phyloP scores from a whole-genome alignment of 2,888 invertebrate species.

The Drosophila parthenogenetica region DNA sequence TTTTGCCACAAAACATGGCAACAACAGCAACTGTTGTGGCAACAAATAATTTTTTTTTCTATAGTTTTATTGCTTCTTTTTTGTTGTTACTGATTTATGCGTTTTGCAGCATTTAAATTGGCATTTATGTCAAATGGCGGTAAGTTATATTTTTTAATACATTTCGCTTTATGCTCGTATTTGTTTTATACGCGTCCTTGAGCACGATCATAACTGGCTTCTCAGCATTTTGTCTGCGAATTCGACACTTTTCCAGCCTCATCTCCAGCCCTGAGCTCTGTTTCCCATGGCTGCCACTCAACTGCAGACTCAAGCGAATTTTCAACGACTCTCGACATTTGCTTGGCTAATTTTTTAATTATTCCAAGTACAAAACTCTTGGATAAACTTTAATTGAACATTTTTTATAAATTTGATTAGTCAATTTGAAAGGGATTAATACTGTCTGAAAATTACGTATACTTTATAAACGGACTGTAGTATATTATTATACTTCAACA shows the following conservation, averaged over 20 bases:
- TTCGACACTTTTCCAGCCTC: slow-evolving; percentile 77
- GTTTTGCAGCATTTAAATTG: slow-evolving; percentile 82
- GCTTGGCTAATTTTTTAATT: slow-evolving; percentile 53
- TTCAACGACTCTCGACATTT: slow-evolving; percentile 29
- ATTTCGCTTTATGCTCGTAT: slow-evolving; percentile 70
- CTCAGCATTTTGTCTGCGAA: slow-evolving; percentile 48
- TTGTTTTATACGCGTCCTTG: slow-evolving; percentile 76
- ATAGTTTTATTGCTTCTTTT: not conserved
- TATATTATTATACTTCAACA: too few relatives aligned
- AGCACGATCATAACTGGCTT: slow-evolving; percentile 57
- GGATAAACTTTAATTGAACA: not conserved
- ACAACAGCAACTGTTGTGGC: slow-evolving; percentile 35
- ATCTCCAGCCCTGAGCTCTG: slow-evolving; percentile 50
- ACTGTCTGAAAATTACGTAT: not conserved
- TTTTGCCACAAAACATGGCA: slow-evolving; percentile 67
- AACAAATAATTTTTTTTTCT: not conserved
- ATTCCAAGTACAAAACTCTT: slow-evolving; percentile 18
- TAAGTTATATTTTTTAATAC: slow-evolving; percentile 76
- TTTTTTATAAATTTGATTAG: not conserved
- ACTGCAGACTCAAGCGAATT: slow-evolving; percentile 5
- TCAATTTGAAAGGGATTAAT: not conserved
- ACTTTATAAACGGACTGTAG: not conserved
- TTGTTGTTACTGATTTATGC: slow-evolving; percentile 74
- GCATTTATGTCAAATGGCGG: slow-evolving; percentile 80
- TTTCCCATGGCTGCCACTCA: slow-evolving; percentile 69